phyloP scores from a whole-genome alignment of 2,797 vertebrate species.

The Furcifer pardalis region DNA sequence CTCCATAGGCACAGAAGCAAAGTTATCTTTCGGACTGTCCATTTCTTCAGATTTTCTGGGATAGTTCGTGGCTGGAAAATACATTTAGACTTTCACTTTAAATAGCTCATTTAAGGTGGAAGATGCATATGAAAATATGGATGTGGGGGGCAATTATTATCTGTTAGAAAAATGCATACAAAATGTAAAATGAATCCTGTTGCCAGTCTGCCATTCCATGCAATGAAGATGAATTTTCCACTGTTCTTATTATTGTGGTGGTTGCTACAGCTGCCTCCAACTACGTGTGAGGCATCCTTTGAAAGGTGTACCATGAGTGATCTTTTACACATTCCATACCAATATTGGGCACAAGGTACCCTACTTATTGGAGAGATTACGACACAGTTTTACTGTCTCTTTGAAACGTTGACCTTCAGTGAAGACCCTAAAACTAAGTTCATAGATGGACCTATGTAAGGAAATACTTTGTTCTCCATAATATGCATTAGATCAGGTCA shows the following conservation, averaged over 20 bases:
- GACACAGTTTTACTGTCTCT: background rate
- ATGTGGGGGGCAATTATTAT: background rate
- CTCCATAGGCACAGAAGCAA: background rate
- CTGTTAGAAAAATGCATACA: too few relatives aligned
- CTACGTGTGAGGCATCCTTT: background rate
- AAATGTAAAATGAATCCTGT: background rate
- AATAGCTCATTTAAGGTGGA: background rate
- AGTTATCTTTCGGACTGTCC: background rate
- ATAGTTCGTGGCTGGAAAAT: background rate
- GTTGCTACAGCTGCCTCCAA: background rate
- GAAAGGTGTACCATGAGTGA: background rate
- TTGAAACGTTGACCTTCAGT: background rate
- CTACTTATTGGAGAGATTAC: background rate
- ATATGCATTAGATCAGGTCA: background rate
- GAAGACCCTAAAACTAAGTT: background rate
- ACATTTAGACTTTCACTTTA: background rate
- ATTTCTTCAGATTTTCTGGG: background rate
- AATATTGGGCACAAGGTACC: background rate
- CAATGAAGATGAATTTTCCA: background rate
- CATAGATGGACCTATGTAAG: constrained; percentile 3
- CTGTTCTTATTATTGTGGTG: background rate
- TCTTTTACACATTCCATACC: background rate
- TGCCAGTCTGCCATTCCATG: background rate
- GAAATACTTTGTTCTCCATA: background rate
- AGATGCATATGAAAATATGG: background rate